Base-by-base conservation (phyloP, 2,888 invertebrate species). In the Geotrupes spiniger region DNA sequence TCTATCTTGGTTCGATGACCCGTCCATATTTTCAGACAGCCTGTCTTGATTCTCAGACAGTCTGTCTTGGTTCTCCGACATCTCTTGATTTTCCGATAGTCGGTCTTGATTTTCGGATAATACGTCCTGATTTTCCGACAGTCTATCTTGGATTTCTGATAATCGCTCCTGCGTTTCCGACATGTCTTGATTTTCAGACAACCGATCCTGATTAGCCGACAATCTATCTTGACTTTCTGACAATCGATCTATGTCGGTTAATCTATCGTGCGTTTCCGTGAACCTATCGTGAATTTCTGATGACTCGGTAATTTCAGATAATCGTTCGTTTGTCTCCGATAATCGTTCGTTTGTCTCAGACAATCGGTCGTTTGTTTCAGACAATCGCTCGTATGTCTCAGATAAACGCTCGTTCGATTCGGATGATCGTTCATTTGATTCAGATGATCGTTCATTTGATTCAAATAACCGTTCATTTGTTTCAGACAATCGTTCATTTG, bases 111-210 rank as follows among this genome's bases (percentile, higher is more conserved):
- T 33, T 33, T 33, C 33, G 8, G 8, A 9, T 8, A 29, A 1
- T 8, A 11, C 27, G 8, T 33, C 33, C 2, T 40, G 14, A 12
- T 10, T 26, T n/a, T 40, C 40, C 3, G 40, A 40, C 21, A 10
- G n/a, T 28, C 31, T 38, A 39, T 49, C 48, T 11, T 43, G 42
- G 4, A 33, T 25, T 31, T 49, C 48, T 4, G 43, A 29, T 3
- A 12, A 15, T 12, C 29, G 21, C 10, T 48, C 42, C 10, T 12
- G 17, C 4, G 21, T 47, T 25, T 47, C 46, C 6, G 46, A 27
- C 0, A 38, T 40, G 4, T 40, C 36, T 4, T 12, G 9, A 5
- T 6, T 40, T 11, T 45, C 36, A 11, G 10, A 31, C 10, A 31
- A 5, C 4, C 10, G 3, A 12, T 31, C 12, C 3, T n/a, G 31